Percentiles rank a stretch among this genome's conserved stretches.
These are phyloP conservation scores for Tychaedon coryphoeus DNA, from an alignment of 2,113 vertebrate genomes.

Conservation along the genomic window DNA sequence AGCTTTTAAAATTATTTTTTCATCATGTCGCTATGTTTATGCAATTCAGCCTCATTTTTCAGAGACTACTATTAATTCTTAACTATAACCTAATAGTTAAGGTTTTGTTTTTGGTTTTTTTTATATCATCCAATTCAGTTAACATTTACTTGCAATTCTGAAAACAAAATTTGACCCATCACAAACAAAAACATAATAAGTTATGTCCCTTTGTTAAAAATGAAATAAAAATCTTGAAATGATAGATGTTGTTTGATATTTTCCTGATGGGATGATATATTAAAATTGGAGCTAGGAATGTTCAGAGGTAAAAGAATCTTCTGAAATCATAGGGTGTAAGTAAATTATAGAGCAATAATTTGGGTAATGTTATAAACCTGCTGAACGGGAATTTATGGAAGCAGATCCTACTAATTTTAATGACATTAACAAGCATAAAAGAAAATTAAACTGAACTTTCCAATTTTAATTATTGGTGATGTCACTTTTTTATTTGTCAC, in stretches of 20 bases:
- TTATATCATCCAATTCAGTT: not conserved
- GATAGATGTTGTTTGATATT: not conserved
- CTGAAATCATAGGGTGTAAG: not conserved
- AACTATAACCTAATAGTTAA: not conserved
- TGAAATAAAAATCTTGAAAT: not conserved
- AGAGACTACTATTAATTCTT: not conserved
- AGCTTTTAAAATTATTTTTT: not conserved
- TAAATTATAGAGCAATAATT: slow-evolving; percentile 3
- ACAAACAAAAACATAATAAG: not conserved
- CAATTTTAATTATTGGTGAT: not conserved
- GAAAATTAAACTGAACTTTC: not conserved
- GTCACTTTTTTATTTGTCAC: not conserved
- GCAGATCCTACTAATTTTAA: slow-evolving; percentile 22
- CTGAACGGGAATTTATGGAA: slow-evolving; percentile 45
- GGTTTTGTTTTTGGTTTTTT: too few species aligned
- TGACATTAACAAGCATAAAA: slow-evolving; percentile 26
- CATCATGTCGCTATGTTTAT: not conserved
- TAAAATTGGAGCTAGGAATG: not conserved
- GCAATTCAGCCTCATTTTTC: not conserved
- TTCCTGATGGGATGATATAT: not conserved
- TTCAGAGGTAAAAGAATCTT: not conserved
- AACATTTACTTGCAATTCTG: not conserved
- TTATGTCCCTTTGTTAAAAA: not conserved
- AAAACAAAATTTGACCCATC: not conserved
- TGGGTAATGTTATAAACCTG: slow-evolving; percentile 13